A percentile compares a stretch with the other conserved stretches of the same genome.
Evolutionary conservation across 2,113 vertebrate species (phyloP).

Genomic region (Lethenteron camtschaticum): DNA sequence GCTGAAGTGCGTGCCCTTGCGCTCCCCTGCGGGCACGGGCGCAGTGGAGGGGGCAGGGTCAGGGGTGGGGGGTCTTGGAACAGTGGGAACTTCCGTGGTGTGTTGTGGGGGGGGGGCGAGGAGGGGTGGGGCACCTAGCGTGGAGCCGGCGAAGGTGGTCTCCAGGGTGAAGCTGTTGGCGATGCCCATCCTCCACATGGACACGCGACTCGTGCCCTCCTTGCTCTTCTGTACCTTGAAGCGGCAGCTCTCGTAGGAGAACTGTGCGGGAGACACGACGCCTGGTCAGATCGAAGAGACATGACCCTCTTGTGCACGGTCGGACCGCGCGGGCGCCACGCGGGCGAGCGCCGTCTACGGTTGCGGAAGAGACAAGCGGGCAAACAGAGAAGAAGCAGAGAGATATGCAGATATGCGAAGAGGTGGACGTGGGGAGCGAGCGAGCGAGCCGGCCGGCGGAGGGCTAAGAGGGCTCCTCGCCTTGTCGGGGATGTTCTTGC

Average conservation of each 20-base stretch:
- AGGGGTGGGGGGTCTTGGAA: too few relatives aligned
- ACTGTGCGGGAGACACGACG: slow-evolving; percentile 17
- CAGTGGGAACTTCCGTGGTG: background rate
- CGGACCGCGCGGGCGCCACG: too few relatives aligned
- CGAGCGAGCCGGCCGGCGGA: too few relatives aligned
- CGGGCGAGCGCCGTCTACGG: too few relatives aligned
- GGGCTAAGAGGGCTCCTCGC: slow-evolving; percentile 14
- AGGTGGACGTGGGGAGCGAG: too few relatives aligned
- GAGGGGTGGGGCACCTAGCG: slow-evolving; percentile 29
- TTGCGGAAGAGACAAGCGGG: too few relatives aligned
- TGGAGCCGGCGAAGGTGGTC: slow-evolving; percentile 54
- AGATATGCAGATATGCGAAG: too few relatives aligned
- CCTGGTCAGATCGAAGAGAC: too few relatives aligned
- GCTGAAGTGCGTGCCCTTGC: slow-evolving; percentile 50
- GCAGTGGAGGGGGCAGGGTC: too few relatives aligned
- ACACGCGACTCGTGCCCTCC: slow-evolving; percentile 28
- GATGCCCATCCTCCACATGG: slow-evolving; percentile 47
- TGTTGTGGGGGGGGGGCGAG: background rate
- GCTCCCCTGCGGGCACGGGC: slow-evolving; percentile 23
- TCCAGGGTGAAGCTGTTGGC: slow-evolving; percentile 80
- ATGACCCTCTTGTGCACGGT: too few relatives aligned
- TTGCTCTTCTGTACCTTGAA: slow-evolving; percentile 30
- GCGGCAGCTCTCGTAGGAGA: slow-evolving; percentile 31
- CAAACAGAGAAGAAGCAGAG: too few relatives aligned
- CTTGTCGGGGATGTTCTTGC: slow-evolving; percentile 53